Evolutionary conservation across 2,113 vertebrate species (phyloP).

Genomic region (Oncorhynchus kisutch): DNA sequence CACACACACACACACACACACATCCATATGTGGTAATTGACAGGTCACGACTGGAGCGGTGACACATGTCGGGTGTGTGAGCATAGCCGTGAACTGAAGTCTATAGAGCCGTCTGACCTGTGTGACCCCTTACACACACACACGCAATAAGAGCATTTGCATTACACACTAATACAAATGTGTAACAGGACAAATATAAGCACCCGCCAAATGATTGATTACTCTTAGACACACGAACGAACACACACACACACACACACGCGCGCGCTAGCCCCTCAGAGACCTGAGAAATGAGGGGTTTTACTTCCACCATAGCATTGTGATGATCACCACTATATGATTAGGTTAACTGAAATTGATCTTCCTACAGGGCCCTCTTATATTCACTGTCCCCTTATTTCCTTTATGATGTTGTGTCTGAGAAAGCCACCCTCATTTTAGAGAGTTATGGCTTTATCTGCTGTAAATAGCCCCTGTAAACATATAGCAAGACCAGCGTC

Average conservation of each 20-base stretch:
- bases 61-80: slow-evolving; percentile 62
- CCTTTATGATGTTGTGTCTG: slow-evolving; percentile 28
- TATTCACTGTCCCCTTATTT: neutral
- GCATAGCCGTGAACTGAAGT: slow-evolving; percentile 50
- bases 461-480: slow-evolving; percentile 65
- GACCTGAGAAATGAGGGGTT: too few species aligned
- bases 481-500: slow-evolving; percentile 59
- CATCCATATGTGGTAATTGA: slow-evolving; percentile 30
- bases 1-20: neutral
- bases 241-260: neutral
- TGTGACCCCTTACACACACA: slow-evolving; percentile 13
- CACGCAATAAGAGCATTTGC: neutral
- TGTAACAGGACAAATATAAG: too few species aligned
- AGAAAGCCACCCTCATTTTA: slow-evolving; percentile 36
- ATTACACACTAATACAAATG: neutral
- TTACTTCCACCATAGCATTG: neutral
- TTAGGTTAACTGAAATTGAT: neutral
- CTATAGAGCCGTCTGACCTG: slow-evolving; percentile 48
- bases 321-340: neutral
- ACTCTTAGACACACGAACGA: neutral
- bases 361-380: neutral
- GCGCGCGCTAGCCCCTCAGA: neutral
- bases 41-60: slow-evolving; percentile 56
- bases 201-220: too few species aligned
- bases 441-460: slow-evolving; percentile 53